A percentile compares a stretch with the other conserved stretches of the same genome.
These are phyloP conservation scores for Pollenia griseotomentosa DNA, from an alignment of 2,888 invertebrate species.

Conservation along the genomic window DNA sequence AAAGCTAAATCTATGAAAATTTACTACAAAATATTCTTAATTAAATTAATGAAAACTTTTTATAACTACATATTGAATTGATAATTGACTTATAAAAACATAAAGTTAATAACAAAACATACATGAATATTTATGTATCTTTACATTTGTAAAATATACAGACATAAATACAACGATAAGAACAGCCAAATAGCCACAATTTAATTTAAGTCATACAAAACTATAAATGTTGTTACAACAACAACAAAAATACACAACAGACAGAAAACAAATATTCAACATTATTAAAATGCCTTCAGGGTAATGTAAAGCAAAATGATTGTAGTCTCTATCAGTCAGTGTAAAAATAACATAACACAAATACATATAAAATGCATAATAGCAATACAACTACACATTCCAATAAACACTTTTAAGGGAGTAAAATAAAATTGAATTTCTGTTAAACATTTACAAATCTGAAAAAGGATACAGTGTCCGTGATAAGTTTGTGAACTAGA, in stretches of 20 bases:
- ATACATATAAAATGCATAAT: slow-evolving; percentile 16
- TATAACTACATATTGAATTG: slow-evolving; percentile 47
- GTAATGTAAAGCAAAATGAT: slow-evolving; percentile 58
- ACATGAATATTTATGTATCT: neutral
- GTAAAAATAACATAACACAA: slow-evolving; percentile 69
- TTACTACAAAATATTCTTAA: slow-evolving; percentile 44
- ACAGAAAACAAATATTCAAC: slow-evolving; percentile 66
- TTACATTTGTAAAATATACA: slow-evolving; percentile 5
- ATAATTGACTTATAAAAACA: slow-evolving; percentile 66
- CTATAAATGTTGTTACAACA: slow-evolving; percentile 34
- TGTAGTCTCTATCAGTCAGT: slow-evolving; percentile 52
- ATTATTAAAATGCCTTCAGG: slow-evolving; percentile 72
- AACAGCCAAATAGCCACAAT: slow-evolving; percentile 21
- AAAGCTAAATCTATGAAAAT: slow-evolving; percentile 29
- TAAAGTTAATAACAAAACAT: slow-evolving; percentile 47
- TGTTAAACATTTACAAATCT: slow-evolving; percentile 43
- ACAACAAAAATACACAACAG: slow-evolving; percentile 33
- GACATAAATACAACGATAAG: slow-evolving; percentile 5
- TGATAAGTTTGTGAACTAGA: too few relatives aligned
- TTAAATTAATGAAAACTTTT: slow-evolving; percentile 61
- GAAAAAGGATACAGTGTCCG: neutral
- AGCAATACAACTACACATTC: neutral
- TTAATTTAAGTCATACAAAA: slow-evolving; percentile 35
- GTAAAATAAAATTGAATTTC: slow-evolving; percentile 31
- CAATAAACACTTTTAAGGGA: neutral